Percentiles rank a stretch among this genome's conserved stretches.
phyloP scores from a whole-genome alignment of 2,797 vertebrate species.

The Muraenolepis orangiensis region DNA sequence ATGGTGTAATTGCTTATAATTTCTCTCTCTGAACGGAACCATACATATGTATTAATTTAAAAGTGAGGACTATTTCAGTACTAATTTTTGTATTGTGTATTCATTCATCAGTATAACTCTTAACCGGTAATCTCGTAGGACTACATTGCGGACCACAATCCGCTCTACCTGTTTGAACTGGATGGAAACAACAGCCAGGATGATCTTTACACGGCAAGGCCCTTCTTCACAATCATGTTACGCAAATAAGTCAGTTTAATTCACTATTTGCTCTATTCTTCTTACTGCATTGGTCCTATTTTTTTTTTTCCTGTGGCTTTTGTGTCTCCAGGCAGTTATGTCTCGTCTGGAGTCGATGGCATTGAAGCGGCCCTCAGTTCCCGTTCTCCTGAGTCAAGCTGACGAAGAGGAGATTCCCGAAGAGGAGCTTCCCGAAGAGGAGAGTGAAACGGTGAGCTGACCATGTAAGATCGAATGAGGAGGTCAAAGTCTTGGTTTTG shows the following conservation, averaged over 20 bases:
- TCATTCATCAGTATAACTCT: neutral
- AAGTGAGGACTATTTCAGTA: neutral
- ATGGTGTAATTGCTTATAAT: neutral
- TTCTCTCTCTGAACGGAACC: neutral
- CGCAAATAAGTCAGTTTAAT: neutral
- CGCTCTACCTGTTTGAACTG: constrained; percentile 81
- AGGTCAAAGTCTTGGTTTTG: too few relatives aligned
- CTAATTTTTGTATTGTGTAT: neutral
- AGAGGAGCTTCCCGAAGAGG: too few relatives aligned
- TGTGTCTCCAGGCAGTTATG: constrained; percentile 71
- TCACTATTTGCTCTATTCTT: neutral
- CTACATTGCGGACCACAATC: constrained; percentile 79
- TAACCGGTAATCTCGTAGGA: constrained; percentile 66
- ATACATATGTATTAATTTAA: neutral
- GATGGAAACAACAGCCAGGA: constrained; percentile 82
- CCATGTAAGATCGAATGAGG: too few relatives aligned
- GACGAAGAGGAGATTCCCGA: constrained; percentile 68
- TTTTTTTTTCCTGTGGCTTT: neutral
- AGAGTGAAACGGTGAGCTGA: constrained; percentile 73
- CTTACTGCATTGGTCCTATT: neutral
- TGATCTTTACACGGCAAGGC: constrained; percentile 76
- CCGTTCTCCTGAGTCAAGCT: constrained; percentile 73
- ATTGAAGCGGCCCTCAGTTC: constrained; percentile 70
- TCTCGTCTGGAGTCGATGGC: constrained; percentile 80
- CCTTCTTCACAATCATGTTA: neutral